Percentiles rank a stretch among this genome's conserved stretches.
Evolutionary conservation across 2,113 vertebrate species (phyloP).

Genomic region (Corynorhinus townsendii): DNA sequence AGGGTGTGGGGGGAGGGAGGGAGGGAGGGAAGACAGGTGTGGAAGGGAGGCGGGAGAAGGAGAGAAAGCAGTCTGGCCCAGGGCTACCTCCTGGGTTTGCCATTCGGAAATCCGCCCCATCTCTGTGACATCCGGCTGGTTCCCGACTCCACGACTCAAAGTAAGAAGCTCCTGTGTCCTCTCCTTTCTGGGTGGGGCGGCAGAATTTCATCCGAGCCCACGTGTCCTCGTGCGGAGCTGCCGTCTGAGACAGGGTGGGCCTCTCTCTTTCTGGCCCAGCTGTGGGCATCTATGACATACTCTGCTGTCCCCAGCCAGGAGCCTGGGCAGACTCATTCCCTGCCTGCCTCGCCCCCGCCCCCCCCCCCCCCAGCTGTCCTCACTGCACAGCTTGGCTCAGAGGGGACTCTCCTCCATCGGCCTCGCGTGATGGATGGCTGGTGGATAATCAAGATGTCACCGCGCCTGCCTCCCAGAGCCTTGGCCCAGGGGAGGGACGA

Average conservation of each 20-base stretch:
- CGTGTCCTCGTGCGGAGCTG: not conserved
- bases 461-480: not conserved
- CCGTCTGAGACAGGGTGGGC: not conserved
- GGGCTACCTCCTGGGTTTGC: not conserved
- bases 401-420: not conserved
- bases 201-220: not conserved
- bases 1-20: fast-evolving
- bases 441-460: not conserved
- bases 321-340: not conserved
- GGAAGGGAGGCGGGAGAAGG: too few relatives aligned
- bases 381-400: not conserved
- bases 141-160: not conserved
- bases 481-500: not conserved
- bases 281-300: not conserved
- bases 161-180: not conserved
- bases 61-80: not conserved
- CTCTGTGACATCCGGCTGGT: not conserved
- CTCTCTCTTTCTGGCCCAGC: not conserved
- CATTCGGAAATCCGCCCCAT: not conserved
- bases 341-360: too few relatives aligned
- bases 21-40: not conserved
- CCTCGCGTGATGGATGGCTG: not conserved
- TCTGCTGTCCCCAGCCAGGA: not conserved
- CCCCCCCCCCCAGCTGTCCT: not conserved
- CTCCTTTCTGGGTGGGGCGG: not conserved